These are phyloP conservation scores for Microcebus murinus DNA, from an alignment of 2,113 vertebrate species.

Conservation along the genomic window DNA sequence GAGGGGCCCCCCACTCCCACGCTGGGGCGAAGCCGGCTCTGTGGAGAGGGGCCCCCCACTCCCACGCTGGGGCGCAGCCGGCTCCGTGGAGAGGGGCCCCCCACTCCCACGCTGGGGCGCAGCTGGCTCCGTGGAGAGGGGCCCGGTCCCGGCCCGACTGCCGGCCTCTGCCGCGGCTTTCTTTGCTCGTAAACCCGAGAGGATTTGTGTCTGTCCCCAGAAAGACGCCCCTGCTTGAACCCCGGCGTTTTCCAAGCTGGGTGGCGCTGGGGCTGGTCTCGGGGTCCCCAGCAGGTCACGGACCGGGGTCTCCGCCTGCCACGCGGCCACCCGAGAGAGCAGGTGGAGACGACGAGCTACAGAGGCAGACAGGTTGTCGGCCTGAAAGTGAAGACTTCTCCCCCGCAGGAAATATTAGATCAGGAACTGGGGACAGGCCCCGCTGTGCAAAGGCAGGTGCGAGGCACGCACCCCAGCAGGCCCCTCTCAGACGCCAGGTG, in stretches of 20 bases:
- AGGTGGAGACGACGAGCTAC: not conserved
- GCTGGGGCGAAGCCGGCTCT: too few relatives aligned
- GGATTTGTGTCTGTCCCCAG: not conserved
- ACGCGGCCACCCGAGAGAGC: not conserved
- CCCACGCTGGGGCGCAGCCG: too few relatives aligned
- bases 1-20: too few relatives aligned
- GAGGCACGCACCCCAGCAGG: too few relatives aligned
- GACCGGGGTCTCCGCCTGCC: not conserved
- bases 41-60: too few relatives aligned
- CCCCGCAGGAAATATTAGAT: not conserved
- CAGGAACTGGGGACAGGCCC: not conserved
- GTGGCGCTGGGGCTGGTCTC: not conserved
- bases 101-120: too few relatives aligned
- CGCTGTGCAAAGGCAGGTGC: not conserved
- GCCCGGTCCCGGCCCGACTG: too few relatives aligned
- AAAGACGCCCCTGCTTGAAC: not conserved
- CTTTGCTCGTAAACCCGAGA: not conserved
- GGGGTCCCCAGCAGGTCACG: not conserved
- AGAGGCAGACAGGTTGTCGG: not conserved
- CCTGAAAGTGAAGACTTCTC: not conserved
- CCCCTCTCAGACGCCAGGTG: not conserved
- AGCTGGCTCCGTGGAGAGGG: too few relatives aligned
- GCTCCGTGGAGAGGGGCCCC: too few relatives aligned
- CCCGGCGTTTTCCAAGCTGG: fast-evolving
- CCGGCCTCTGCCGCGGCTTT: fast-evolving